These are phyloP conservation scores for Gnathonemus echidnorhynchus DNA, from an alignment of 2,113 vertebrate genomes.

Conservation along the genomic window DNA sequence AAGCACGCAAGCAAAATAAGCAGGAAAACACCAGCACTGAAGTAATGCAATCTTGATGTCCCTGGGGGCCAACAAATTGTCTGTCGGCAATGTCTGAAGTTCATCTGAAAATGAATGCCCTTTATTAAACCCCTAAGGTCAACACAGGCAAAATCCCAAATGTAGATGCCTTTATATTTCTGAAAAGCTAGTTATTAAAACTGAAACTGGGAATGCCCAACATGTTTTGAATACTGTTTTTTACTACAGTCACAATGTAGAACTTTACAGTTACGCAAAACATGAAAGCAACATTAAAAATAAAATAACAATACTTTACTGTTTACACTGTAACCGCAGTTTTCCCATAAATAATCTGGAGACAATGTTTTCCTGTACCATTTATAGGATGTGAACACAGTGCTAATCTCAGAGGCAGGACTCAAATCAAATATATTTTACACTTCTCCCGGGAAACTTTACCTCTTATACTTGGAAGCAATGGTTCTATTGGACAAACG, in stretches of 20 bases:
- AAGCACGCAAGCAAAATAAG: slow-evolving; percentile 18
- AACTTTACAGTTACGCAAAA: not conserved
- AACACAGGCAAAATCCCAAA: not conserved
- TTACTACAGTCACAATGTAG: not conserved
- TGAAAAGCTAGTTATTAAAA: not conserved
- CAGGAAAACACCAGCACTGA: slow-evolving; percentile 32
- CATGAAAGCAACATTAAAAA: not conserved
- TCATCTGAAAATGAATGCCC: not conserved
- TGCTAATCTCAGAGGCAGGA: not conserved
- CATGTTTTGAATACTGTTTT: not conserved
- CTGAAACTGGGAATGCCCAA: not conserved
- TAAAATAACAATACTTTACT: not conserved
- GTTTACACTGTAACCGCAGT: not conserved
- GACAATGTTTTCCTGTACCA: not conserved
- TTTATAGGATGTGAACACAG: not conserved
- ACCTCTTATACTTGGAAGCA: not conserved
- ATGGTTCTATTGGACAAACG: slow-evolving; percentile 4
- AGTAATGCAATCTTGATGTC: not conserved
- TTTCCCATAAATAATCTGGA: not conserved
- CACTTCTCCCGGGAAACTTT: slow-evolving; percentile 11
- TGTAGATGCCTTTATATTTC: not conserved
- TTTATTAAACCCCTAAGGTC: not conserved
- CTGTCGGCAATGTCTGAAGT: not conserved
- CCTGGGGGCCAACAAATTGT: not conserved
- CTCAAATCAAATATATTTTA: slow-evolving; percentile 13